These are phyloP conservation scores for Tapirus indicus DNA, from an alignment of 2,797 vertebrate genomes.

Conservation along the genomic window DNA sequence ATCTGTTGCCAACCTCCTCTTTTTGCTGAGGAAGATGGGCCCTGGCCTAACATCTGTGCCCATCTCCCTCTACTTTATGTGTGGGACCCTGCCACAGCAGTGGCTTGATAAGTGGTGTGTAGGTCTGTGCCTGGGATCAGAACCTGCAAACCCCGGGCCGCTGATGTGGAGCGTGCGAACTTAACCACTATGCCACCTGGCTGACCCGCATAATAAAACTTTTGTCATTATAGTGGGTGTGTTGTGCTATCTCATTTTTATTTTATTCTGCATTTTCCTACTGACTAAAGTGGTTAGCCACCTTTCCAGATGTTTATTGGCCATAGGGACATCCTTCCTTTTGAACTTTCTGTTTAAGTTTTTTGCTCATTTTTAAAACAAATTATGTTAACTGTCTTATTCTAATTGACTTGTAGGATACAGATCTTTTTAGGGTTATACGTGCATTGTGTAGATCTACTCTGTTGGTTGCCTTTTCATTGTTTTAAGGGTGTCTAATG, in stretches of 20 bases:
- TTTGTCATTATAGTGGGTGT: neutral
- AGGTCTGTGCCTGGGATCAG: no score
- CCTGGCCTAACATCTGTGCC: no score
- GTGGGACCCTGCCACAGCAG: no score
- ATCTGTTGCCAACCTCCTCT: no score
- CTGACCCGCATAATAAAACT: no score
- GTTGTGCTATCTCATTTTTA: neutral
- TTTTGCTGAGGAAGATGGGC: no score
- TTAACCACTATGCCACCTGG: no score
- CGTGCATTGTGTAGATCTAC: neutral
- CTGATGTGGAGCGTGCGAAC: no score
- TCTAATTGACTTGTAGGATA: neutral
- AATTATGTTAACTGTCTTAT: neutral
- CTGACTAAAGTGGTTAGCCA: neutral
- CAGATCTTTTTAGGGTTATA: neutral
- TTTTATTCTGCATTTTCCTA: neutral
- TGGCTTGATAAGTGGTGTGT: no score
- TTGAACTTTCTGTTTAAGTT: neutral
- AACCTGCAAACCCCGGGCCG: no score
- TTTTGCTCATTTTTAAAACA: neutral
- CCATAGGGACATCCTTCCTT: neutral
- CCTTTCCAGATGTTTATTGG: neutral
- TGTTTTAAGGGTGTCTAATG: neutral
- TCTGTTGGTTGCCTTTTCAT: neutral
- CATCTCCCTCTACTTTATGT: no score